Conservation (phyloP, 2,888 invertebrate genomes). For the Osmoderma eremita region DNA sequence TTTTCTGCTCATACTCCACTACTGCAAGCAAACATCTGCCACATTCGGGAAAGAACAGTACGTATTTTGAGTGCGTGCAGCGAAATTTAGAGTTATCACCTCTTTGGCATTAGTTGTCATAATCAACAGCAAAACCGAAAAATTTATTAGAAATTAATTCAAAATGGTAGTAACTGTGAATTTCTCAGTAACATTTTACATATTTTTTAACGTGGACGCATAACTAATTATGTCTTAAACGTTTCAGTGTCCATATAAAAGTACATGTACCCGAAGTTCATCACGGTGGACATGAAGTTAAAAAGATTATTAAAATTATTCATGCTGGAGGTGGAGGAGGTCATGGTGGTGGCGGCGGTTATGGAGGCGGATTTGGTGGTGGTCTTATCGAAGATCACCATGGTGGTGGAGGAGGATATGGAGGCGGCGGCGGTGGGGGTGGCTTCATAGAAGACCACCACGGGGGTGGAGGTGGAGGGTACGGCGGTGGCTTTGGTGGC, state of each 20-base stretch:
- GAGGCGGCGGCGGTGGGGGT: slow-evolving; percentile 35
- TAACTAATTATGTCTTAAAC: slow-evolving; percentile 26
- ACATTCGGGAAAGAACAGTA: slow-evolving; percentile 57
- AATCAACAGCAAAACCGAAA: neutral
- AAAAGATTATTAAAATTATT: slow-evolving; percentile 61
- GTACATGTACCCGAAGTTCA: slow-evolving; percentile 68
- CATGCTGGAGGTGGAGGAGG: slow-evolving; percentile 44
- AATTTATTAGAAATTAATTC: neutral
- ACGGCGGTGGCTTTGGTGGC: slow-evolving; percentile 37
- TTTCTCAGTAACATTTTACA: too few species aligned
- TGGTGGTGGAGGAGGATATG: slow-evolving; percentile 33
- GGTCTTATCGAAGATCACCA: slow-evolving; percentile 16
- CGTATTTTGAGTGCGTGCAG: slow-evolving; percentile 51
- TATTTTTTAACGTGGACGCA: too few species aligned
- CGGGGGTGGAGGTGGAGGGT: slow-evolving; percentile 36
- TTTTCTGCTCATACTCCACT: slow-evolving; percentile 8
- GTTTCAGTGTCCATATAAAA: slow-evolving; percentile 69
- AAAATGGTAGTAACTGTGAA: too few species aligned
- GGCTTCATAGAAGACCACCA: slow-evolving; percentile 35
- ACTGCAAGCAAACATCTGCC: slow-evolving; percentile 40
- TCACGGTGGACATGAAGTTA: slow-evolving; percentile 64
- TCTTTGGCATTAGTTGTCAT: too few species aligned
- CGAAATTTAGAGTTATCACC: neutral
- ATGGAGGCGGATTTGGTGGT: slow-evolving; percentile 49
- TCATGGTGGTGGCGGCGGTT: slow-evolving; percentile 53